Base-by-base conservation (phyloP, 2,113 vertebrate genomes). In the Tenrec ecaudatus region DNA sequence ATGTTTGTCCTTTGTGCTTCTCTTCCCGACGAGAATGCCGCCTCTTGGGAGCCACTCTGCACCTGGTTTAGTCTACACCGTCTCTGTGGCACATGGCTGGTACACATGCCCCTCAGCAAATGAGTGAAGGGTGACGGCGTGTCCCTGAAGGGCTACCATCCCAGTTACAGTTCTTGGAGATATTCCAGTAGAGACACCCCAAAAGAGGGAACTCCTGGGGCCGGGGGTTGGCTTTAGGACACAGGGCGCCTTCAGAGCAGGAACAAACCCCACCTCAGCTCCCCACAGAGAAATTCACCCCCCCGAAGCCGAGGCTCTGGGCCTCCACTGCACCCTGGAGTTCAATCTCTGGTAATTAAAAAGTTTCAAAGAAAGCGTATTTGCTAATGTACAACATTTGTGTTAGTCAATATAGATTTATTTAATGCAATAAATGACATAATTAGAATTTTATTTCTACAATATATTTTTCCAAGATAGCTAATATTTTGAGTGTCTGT, bases 391-490 rank as follows among this genome's bases (percentile, higher is more conserved):
- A 88, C 95, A 97, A 90, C 96, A 92, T 97, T 98, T 97, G 96
- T 97, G 98, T 96, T 79, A 96, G 96, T 97, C 97, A 93, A 97
- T 98, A 98, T 92, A 98, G 97, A 98, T 98, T 98, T 98, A 98
- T 97, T 98, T 97, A 97, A 97, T 82, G 95, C 96, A 96, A 95
- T 98, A 98, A 98, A 97, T 97, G 98, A 97, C 96, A 98, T 98
- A 98, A 98, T 98, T 98, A 98, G 98, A 98, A 97, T 98, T 98
- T 98, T 98, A 98, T 98, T 97, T 97, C 97, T 96, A 97, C 97
- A 97, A 97, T 98, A 97, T 97, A 98, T 98, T 98, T 97, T 95
- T 80, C 94, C 94, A 95, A 97, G 98, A 97, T 98, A 97, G 98
- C 96, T 93, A 97, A 98, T 97, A 98, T 98, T 98, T 98, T 96